A percentile compares a stretch with the other conserved stretches of the same genome.
Conservation (phyloP, 2,888 invertebrate species). For the Palloptera scutellata region DNA sequence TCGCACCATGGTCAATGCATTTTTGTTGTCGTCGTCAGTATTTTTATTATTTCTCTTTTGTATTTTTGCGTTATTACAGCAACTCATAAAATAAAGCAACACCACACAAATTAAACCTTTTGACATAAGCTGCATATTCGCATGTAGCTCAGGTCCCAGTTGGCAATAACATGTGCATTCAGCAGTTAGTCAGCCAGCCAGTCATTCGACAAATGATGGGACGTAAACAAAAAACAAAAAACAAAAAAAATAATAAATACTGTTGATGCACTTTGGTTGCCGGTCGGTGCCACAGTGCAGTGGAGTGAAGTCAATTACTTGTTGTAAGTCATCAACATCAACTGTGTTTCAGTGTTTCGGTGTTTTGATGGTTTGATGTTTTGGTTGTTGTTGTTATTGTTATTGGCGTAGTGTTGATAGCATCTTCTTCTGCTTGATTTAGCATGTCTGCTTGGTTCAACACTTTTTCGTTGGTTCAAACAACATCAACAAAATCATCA, state of each 20-base stretch:
- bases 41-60: too few relatives aligned
- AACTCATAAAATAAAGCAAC: too few relatives aligned
- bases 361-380: too few relatives aligned
- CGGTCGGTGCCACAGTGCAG: not conserved
- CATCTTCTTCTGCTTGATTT: conserved; percentile 45
- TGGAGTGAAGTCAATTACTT: conserved; percentile 25
- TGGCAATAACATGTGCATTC: not conserved
- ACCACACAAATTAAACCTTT: conserved; percentile 34
- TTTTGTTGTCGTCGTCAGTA: too few relatives aligned
- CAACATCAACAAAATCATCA: not conserved
- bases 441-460: conserved; percentile 43
- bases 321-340: conserved; percentile 43
- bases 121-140: conserved; percentile 29
- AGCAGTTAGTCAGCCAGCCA: not conserved
- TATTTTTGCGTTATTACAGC: too few relatives aligned
- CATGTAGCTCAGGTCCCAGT: too few relatives aligned
- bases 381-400: conserved; percentile 35
- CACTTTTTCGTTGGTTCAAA: conserved; percentile 31
- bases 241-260: not conserved
- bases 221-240: not conserved
- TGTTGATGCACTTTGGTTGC: not conserved
- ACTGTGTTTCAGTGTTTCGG: conserved; percentile 24
- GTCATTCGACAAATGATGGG: not conserved
- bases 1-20: not conserved
- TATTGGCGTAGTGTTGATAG: conserved; percentile 43